phyloP scores from a whole-genome alignment of 2,888 invertebrate species.

The Apamea epomidion region DNA sequence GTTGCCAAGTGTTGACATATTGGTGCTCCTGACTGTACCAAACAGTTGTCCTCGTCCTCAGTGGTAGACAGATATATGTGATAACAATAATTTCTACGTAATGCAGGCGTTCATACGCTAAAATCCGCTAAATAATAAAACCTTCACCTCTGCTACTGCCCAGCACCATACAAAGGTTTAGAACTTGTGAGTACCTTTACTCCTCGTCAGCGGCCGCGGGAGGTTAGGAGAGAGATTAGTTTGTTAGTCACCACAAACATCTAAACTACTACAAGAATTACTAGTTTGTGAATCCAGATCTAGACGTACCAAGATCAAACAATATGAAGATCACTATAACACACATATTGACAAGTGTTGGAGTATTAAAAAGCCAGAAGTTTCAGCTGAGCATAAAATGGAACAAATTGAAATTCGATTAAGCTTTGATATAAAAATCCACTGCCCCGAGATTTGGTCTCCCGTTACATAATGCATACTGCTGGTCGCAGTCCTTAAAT shows the following conservation, averaged over 20 bases:
- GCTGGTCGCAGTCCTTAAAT: too few relatives aligned
- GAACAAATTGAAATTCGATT: neutral
- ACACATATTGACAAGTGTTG: neutral
- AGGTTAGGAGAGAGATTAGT: conserved; percentile 79
- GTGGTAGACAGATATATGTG: too few relatives aligned
- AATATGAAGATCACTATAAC: neutral
- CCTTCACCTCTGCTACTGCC: conserved; percentile 38
- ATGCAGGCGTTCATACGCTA: too few relatives aligned
- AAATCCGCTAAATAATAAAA: too few relatives aligned
- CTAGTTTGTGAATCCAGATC: conserved; percentile 18
- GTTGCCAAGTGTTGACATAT: too few relatives aligned
- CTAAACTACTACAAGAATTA: conserved; percentile 11
- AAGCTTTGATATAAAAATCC: neutral
- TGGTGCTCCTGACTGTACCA: too few relatives aligned
- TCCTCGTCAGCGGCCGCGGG: conserved; percentile 86
- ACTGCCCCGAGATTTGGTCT: neutral
- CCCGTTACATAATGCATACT: too few relatives aligned
- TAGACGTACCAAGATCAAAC: conserved; percentile 6
- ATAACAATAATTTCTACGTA: too few relatives aligned
- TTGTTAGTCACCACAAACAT: conserved; percentile 74
- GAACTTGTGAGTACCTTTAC: conserved; percentile 76
- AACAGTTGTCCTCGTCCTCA: too few relatives aligned
- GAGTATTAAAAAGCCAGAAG: neutral
- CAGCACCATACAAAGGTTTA: conserved; percentile 46
- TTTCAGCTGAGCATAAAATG: neutral